Conservation (phyloP, 2,888 invertebrate species). For the Brenthis daphne region DNA sequence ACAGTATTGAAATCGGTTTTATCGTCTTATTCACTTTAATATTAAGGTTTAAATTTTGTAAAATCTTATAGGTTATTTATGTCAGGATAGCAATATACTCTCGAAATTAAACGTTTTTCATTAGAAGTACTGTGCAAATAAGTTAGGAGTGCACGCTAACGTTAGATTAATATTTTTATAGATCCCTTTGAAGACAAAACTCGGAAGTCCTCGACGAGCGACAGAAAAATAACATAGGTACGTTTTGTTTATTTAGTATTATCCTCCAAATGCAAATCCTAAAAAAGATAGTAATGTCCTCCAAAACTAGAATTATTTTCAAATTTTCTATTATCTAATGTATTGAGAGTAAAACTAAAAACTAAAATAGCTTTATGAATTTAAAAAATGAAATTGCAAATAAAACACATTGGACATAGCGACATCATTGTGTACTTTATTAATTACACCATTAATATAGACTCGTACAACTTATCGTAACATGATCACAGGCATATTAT, state of each 20-base stretch:
- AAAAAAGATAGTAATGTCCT: no score
- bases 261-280: no score
- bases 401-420: conserved; percentile 63
- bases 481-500: conserved; percentile 14
- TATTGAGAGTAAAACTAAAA: not conserved
- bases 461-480: conserved; percentile 25
- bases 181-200: not conserved
- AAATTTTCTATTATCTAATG: no score
- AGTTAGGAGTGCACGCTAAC: not conserved
- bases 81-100: no score
- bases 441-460: conserved; percentile 52
- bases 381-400: conserved; percentile 40
- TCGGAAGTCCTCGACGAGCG: not conserved
- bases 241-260: no score
- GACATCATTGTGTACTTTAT: conserved; percentile 75
- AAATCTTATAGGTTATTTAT: no score
- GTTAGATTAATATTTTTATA: conserved; percentile 3
- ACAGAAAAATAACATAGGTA: no score
- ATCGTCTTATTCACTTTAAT: no score
- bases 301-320: no score
- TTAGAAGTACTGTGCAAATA: not conserved
- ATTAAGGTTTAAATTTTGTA: no score
- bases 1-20: no score
- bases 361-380: not conserved
- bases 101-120: not conserved